Percentiles rank a stretch among this genome's conserved stretches.
Evolutionary conservation across 2,888 invertebrate genomes (phyloP).

Genomic region (Torymus aiolomorphi): DNA sequence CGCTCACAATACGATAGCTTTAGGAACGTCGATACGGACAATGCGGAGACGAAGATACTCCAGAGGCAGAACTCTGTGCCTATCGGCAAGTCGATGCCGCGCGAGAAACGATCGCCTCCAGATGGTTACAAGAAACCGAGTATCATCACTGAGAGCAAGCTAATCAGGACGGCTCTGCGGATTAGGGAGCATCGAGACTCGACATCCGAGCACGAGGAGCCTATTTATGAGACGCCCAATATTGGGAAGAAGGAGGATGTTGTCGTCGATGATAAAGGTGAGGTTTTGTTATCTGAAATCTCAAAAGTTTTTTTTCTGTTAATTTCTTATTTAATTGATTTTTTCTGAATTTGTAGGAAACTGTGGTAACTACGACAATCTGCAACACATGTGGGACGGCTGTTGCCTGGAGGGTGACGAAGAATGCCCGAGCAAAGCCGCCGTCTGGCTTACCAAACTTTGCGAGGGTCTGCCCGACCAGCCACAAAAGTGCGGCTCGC

Average conservation of each 20-base stretch:
- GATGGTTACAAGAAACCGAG: constrained; percentile 67
- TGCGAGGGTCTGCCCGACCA: constrained; percentile 82
- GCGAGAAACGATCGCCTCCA: constrained; percentile 37
- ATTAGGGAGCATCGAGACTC: constrained; percentile 67
- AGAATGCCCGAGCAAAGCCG: constrained; percentile 81
- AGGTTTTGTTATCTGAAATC: too few species aligned
- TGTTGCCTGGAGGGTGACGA: constrained; percentile 64
- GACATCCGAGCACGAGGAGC: constrained; percentile 59
- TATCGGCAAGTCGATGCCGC: not conserved
- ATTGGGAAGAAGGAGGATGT: constrained; percentile 74
- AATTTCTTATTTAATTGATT: not conserved
- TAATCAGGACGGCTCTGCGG: constrained; percentile 68
- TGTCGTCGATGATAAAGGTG: constrained; percentile 64
- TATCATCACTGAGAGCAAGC: constrained; percentile 69
- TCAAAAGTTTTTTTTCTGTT: too few species aligned
- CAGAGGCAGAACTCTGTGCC: constrained; percentile 33
- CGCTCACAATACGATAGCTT: constrained; percentile 70
- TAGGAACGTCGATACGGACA: constrained; percentile 58
- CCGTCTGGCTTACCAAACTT: constrained; percentile 84
- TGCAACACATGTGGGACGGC: constrained; percentile 75
- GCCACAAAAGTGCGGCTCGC: constrained; percentile 84
- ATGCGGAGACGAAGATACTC: not conserved
- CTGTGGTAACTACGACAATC: constrained; percentile 80
- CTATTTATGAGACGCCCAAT: constrained; percentile 70
- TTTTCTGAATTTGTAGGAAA: constrained; percentile 63